phyloP scores from a whole-genome alignment of 1,140 invertebrate species.

The Heliconius eleuchia region DNA sequence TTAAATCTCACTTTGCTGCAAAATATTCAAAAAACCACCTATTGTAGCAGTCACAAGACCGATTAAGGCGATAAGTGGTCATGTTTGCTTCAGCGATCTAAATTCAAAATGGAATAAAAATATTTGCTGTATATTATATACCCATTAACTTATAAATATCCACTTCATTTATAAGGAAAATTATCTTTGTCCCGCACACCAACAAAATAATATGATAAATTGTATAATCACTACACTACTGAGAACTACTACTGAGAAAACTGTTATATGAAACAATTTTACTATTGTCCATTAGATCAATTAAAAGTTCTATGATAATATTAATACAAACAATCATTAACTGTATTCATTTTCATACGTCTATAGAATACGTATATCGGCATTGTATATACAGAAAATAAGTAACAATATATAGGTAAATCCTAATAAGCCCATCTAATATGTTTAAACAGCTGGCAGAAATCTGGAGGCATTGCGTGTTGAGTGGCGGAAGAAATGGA shows the following conservation, averaged over 20 bases:
- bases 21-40: slow-evolving; percentile 21
- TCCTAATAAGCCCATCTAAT: no score
- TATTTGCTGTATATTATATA: background rate
- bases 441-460: no score
- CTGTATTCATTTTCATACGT: background rate
- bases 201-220: background rate
- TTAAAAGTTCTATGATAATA: slow-evolving; percentile 1
- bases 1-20: slow-evolving; percentile 25
- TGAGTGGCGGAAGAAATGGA: no score
- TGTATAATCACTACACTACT: background rate
- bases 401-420: no score
- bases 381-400: no score
- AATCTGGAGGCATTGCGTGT: no score
- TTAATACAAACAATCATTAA: background rate
- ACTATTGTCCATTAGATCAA: background rate
- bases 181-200: no score
- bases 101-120: background rate
- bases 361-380: no score
- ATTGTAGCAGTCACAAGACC: slow-evolving; percentile 24
- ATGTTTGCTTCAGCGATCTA: slow-evolving; percentile 11
- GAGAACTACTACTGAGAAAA: background rate
- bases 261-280: background rate
- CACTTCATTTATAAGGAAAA: background rate
- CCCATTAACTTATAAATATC: background rate
- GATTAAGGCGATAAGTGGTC: slow-evolving; percentile 14